These are phyloP conservation scores for Penaeus indicus DNA, from an alignment of 1,140 invertebrate species.

Conservation along the genomic window DNA sequence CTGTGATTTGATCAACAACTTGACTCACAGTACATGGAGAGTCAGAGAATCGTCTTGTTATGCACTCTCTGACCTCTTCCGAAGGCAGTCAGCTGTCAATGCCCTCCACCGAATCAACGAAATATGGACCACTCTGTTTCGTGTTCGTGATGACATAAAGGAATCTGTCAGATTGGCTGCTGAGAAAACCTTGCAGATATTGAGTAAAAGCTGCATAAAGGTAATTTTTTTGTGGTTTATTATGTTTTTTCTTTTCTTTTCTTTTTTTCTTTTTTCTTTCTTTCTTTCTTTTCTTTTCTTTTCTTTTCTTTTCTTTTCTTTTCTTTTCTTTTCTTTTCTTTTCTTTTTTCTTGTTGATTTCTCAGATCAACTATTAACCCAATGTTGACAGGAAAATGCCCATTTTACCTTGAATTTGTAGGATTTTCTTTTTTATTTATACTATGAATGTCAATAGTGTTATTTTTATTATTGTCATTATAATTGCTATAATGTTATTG, in stretches of 20 bases:
- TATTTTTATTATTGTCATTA: no score
- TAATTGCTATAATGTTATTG: no score
- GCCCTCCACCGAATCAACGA: constrained; percentile 76
- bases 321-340: no score
- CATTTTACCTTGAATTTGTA: no score
- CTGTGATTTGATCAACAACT: constrained; percentile 82
- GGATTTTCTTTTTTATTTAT: no score
- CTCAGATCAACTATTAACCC: no score
- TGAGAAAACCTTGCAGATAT: constrained; percentile 80
- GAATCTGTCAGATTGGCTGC: constrained; percentile 87
- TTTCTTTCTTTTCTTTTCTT: no score
- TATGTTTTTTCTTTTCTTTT: background rate
- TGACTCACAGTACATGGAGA: constrained; percentile 88
- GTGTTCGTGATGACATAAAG: constrained; percentile 95
- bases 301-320: no score
- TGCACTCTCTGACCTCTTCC: constrained; percentile 86
- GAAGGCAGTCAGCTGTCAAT: constrained; percentile 73
- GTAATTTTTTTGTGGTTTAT: constrained; percentile 23
- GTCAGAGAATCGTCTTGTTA: constrained; percentile 91
- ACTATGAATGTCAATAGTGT: no score
- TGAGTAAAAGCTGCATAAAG: constrained; percentile 75
- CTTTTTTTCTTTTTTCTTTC: background rate
- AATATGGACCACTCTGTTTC: constrained; percentile 86
- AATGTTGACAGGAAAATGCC: no score
- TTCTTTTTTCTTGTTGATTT: no score